phyloP scores from a whole-genome alignment of 2,797 vertebrate species.

The Hyperoplus immaculatus region DNA sequence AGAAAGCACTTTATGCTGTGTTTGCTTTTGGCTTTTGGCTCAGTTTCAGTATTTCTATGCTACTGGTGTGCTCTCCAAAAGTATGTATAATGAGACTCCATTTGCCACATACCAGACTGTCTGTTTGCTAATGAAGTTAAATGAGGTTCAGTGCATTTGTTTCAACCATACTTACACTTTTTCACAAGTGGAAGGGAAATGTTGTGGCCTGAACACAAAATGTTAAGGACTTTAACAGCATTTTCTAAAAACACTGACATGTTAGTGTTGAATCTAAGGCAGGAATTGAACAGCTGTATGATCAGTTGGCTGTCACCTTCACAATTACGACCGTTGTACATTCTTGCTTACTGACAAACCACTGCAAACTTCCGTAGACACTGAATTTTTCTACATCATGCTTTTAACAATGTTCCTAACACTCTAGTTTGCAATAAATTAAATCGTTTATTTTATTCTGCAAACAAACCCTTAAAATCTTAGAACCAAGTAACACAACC shows the following conservation, averaged over 20 bases:
- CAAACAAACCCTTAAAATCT: not conserved
- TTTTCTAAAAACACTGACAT: conserved; percentile 12
- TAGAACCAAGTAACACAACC: not conserved
- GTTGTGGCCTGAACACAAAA: conserved; percentile 46
- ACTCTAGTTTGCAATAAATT: not conserved
- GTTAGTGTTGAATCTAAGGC: not conserved
- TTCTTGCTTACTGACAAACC: not conserved
- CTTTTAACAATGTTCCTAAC: not conserved
- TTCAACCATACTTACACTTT: conserved; percentile 44
- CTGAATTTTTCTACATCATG: not conserved
- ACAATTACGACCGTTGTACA: not conserved
- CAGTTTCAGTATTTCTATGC: conserved; percentile 13
- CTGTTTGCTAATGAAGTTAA: conserved; percentile 53
- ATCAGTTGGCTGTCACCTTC: not conserved
- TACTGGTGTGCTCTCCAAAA: not conserved
- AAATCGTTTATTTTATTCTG: not conserved
- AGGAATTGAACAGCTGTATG: not conserved
- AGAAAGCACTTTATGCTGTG: conserved; percentile 29
- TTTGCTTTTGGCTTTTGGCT: conserved; percentile 27
- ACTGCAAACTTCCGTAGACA: not conserved
- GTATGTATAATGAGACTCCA: conserved; percentile 9
- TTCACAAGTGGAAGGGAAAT: conserved; percentile 65
- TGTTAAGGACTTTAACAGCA: conserved; percentile 44
- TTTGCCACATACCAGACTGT: conserved; percentile 46
- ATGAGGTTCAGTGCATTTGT: conserved; percentile 50